Evolutionary conservation across 2,113 vertebrate species (phyloP).

Genomic region (Holacanthus passer): DNA sequence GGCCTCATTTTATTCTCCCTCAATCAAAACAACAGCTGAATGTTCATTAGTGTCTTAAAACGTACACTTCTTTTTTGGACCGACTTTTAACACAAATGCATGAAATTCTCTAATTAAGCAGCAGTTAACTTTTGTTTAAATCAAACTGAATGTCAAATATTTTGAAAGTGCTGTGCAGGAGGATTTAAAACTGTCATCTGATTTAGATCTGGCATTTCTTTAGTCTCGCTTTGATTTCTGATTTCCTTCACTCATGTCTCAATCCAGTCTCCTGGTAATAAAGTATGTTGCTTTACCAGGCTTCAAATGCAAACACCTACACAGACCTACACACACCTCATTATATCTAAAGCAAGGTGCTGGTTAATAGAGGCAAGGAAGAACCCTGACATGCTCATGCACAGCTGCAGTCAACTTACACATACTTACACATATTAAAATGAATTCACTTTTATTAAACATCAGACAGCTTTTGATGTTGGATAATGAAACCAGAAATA

Average conservation of each 20-base stretch:
- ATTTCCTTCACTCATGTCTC: background rate
- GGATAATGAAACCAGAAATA: constrained; percentile 48
- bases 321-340: background rate
- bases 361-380: background rate
- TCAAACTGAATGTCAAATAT: background rate
- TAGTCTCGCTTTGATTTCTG: background rate
- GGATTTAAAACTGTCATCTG: background rate
- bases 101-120: background rate
- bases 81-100: background rate
- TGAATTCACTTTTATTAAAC: constrained; percentile 69
- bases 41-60: background rate
- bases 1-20: background rate
- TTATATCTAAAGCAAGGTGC: background rate
- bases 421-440: constrained; percentile 14
- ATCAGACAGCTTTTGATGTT: constrained; percentile 56
- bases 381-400: background rate
- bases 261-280: background rate
- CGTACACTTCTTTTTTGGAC: background rate
- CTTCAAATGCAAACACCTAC: background rate
- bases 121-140: background rate
- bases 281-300: background rate
- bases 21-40: background rate
- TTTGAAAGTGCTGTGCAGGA: background rate
- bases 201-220: background rate
- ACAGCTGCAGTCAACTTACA: background rate